phyloP scores from a whole-genome alignment of 2,113 vertebrate species.

The human (Homo sapiens) region GRCh38 chr4:54925001-54925500 shows the following conservation, averaged over 20 bases:
- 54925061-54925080: neutral
- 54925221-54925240: neutral
- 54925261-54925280: neutral
- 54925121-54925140: neutral
- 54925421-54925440: neutral
- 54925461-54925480: neutral
- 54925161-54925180: neutral
- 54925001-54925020: neutral
- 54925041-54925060: neutral
- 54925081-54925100: neutral
- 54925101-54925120: neutral
- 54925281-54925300: neutral
- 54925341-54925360: neutral
- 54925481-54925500: neutral
- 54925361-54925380: neutral
- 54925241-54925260: neutral
- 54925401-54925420: neutral
- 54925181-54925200: neutral
- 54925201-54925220: neutral
- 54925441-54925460: neutral
- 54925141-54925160: neutral
- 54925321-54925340: neutral
- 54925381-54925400: neutral
- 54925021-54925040: neutral
- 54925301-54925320: neutral